These are phyloP conservation scores for Euclidia mi DNA, from an alignment of 2,888 invertebrate species.

Conservation along the genomic window DNA sequence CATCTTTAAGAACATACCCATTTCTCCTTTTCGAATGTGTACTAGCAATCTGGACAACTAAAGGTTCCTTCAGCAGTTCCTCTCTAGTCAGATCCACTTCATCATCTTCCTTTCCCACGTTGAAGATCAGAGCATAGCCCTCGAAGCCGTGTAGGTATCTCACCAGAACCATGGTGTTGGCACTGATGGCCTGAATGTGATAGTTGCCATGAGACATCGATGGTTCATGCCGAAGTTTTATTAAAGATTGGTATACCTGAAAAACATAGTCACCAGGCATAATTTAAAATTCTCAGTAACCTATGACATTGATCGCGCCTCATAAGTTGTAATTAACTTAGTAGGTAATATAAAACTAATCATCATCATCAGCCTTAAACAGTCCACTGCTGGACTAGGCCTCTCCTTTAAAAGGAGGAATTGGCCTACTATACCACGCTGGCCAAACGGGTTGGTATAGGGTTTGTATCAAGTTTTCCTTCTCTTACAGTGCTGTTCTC, in stretches of 20 bases:
- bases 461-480: too few species aligned
- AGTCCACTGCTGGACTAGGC: too few species aligned
- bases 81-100: constrained; percentile 72
- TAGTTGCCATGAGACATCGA: constrained; percentile 77
- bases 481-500: too few species aligned
- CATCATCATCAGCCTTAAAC: too few species aligned
- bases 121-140: constrained; percentile 80
- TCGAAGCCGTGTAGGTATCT: constrained; percentile 64
- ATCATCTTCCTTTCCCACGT: constrained; percentile 79
- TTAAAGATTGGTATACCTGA: constrained; percentile 88
- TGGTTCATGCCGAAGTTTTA: constrained; percentile 79
- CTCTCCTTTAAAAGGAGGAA: too few species aligned
- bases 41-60: constrained; percentile 67
- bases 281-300: too few species aligned
- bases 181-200: constrained; percentile 71
- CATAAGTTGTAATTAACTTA: too few species aligned
- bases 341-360: too few species aligned
- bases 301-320: too few species aligned
- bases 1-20: constrained; percentile 58
- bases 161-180: constrained; percentile 70
- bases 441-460: too few species aligned
- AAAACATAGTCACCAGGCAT: constrained; percentile 8
- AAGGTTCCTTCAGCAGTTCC: constrained; percentile 53
- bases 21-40: constrained; percentile 62
- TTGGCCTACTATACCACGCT: too few species aligned